These are phyloP conservation scores for Crambe crambe DNA, from an alignment of 37 sponge, comb jelly and placozoan genomes.

Conservation along the genomic window DNA sequence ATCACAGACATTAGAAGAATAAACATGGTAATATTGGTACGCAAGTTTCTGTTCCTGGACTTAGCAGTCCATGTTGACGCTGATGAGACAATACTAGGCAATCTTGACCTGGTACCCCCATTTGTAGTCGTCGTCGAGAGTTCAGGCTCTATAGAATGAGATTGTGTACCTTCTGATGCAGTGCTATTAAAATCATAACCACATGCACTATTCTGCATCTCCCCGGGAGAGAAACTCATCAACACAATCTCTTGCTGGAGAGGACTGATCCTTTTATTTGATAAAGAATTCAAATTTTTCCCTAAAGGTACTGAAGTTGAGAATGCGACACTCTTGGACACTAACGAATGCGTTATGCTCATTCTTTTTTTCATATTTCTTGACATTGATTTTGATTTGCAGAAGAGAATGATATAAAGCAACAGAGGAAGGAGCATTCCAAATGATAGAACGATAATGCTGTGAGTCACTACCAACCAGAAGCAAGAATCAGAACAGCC, in stretches of 20 bases:
- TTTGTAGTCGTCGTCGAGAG: no score
- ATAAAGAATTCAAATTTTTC: background rate
- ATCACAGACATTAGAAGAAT: background rate
- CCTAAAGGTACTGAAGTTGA: background rate
- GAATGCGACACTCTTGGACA: background rate
- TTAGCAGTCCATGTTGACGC: background rate
- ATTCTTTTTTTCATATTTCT: background rate
- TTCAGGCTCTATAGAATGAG: background rate
- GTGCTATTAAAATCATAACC: background rate
- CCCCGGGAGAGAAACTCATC: background rate
- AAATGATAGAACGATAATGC: background rate
- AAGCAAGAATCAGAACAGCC: conserved; percentile 1
- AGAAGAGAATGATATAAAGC: background rate
- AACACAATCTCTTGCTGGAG: background rate
- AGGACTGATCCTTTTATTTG: background rate
- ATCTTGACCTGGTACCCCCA: no score
- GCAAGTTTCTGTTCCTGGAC: background rate
- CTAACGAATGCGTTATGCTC: background rate
- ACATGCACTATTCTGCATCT: background rate
- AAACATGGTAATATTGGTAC: background rate
- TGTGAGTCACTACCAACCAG: background rate
- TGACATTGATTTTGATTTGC: background rate
- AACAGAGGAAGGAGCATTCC: background rate
- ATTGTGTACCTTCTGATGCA: background rate
- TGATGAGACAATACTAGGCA: background rate